These are phyloP conservation scores for Indicator maculatus DNA, from an alignment of 2,113 vertebrate genomes.

Conservation along the genomic window DNA sequence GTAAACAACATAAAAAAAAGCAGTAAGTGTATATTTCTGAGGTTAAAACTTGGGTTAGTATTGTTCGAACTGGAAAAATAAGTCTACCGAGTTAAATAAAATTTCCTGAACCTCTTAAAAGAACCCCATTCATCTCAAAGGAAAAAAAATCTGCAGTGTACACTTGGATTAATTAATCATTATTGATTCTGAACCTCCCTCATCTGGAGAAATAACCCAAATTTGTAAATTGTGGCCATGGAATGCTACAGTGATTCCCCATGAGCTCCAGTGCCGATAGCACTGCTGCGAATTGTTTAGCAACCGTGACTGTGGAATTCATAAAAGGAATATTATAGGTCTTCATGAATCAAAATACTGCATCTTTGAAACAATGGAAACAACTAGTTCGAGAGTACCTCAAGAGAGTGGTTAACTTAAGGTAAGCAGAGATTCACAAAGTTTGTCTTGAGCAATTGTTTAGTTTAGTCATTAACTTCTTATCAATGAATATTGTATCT, in stretches of 20 bases:
- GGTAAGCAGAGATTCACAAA: background rate
- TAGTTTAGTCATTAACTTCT: background rate
- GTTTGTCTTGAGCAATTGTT: background rate
- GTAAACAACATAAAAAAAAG: background rate
- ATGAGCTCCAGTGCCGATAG: background rate
- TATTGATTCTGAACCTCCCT: conserved; percentile 3
- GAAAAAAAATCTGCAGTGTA: background rate
- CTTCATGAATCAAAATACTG: conserved; percentile 37
- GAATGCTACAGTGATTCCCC: conserved; percentile 11
- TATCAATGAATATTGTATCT: background rate
- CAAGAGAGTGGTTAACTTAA: conserved; percentile 14
- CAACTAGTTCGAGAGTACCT: conserved; percentile 5
- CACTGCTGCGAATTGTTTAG: conserved; percentile 3
- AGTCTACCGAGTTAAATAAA: background rate
- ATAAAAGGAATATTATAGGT: conserved; percentile 10
- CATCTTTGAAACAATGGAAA: background rate
- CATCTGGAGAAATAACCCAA: background rate
- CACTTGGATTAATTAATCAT: background rate
- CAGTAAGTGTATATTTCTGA: background rate
- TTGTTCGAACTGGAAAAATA: background rate
- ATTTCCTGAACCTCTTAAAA: background rate
- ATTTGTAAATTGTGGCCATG: background rate
- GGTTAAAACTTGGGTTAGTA: background rate
- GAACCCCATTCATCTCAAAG: background rate
- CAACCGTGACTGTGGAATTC: background rate